Percentiles rank a stretch among this genome's conserved stretches.
phyloP scores from a whole-genome alignment of 2,888 invertebrate genomes.

The Drosophila colorata region DNA sequence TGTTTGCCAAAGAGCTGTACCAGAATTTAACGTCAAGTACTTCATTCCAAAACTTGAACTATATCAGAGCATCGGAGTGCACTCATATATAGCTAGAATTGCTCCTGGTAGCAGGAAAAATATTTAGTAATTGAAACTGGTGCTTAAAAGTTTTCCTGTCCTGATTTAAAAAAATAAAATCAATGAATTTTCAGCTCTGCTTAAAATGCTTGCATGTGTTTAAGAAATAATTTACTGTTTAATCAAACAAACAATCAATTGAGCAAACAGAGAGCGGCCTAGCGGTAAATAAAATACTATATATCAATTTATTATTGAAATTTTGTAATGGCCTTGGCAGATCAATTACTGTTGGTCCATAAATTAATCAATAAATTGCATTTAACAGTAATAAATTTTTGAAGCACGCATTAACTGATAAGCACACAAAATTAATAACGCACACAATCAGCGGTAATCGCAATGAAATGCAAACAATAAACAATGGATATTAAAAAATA shows the following conservation, averaged over 20 bases:
- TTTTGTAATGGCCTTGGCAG: slow-evolving; percentile 16
- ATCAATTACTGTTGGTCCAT: slow-evolving; percentile 19
- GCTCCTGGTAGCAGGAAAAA: too few relatives aligned
- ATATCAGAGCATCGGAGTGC: not conserved
- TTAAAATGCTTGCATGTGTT: slow-evolving; percentile 33
- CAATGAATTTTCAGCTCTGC: not conserved
- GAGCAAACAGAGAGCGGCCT: slow-evolving; percentile 4
- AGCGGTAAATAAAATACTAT: slow-evolving; percentile 34
- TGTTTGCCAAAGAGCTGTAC: slow-evolving; percentile 3
- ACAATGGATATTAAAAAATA: slow-evolving; percentile 24
- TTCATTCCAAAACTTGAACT: not conserved
- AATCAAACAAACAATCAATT: slow-evolving; percentile 32
- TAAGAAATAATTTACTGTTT: slow-evolving; percentile 53
- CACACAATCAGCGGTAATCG: slow-evolving; percentile 38
- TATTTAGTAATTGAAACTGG: too few relatives aligned
- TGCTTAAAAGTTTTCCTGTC: too few relatives aligned
- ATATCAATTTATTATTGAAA: slow-evolving; percentile 51
- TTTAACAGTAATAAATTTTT: slow-evolving; percentile 28
- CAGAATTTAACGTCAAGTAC: slow-evolving; percentile 3
- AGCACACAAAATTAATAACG: slow-evolving; percentile 47
- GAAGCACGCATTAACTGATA: slow-evolving; percentile 33
- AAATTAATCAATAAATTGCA: slow-evolving; percentile 44
- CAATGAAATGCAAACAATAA: slow-evolving; percentile 37
- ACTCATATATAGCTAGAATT: not conserved
- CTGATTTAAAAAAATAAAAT: not conserved